A percentile compares a stretch with the other conserved stretches of the same genome.
phyloP scores from a whole-genome alignment of 2,113 vertebrate genomes.

The Onychostoma macrolepis region DNA sequence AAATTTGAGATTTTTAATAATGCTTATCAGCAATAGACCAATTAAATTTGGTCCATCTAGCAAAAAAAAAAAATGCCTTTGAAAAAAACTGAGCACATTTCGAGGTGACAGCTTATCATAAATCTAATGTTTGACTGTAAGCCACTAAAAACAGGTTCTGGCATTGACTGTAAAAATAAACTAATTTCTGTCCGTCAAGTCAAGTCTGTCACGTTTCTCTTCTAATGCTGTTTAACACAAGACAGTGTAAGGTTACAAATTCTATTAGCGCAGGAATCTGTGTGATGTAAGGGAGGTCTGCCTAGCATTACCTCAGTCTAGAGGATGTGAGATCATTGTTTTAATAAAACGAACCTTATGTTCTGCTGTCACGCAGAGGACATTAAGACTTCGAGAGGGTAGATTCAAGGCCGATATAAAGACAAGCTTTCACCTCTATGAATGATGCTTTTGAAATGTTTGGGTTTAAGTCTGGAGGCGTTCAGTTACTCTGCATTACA shows the following conservation, averaged over 20 bases:
- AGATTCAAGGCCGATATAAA: not conserved
- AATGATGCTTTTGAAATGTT: slow-evolving; percentile 19
- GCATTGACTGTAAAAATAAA: not conserved
- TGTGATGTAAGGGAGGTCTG: slow-evolving; percentile 11
- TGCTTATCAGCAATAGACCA: not conserved
- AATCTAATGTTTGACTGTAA: not conserved
- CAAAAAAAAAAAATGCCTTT: not conserved
- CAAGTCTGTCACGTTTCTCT: slow-evolving; percentile 6
- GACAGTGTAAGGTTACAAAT: slow-evolving; percentile 26
- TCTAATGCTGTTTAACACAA: slow-evolving; percentile 15
- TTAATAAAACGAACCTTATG: not conserved
- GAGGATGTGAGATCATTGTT: not conserved
- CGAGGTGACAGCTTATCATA: not conserved
- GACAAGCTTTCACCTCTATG: not conserved
- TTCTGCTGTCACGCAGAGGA: not conserved
- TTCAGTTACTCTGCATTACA: not conserved
- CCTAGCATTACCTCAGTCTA: slow-evolving; percentile 16
- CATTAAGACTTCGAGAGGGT: not conserved
- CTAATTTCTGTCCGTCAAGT: not conserved
- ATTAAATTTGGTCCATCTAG: not conserved
- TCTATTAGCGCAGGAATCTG: slow-evolving; percentile 23
- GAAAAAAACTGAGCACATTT: not conserved
- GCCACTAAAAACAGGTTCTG: not conserved
- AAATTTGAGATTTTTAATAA: not conserved
- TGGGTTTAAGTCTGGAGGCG: not conserved